A percentile compares a stretch with the other conserved stretches of the same genome.
Evolutionary conservation across 64 coral and sea anemone species (phyloP).

Genomic region (Stylophora pistillata): DNA sequence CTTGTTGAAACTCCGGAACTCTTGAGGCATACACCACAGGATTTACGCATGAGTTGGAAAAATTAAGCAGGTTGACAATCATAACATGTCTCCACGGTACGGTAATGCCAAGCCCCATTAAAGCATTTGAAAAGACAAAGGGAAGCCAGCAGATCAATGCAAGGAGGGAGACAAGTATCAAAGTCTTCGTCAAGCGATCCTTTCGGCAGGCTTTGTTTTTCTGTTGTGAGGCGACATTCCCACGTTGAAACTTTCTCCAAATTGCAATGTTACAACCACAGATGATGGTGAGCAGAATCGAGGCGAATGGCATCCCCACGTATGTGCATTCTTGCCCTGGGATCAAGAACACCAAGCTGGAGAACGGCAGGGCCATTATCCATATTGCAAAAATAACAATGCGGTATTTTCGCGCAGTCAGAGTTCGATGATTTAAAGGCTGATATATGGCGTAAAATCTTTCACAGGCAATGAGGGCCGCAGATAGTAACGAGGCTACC

Average conservation of each 20-base stretch:
- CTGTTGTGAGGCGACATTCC: neutral
- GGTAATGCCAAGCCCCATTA: neutral
- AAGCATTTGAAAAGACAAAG: neutral
- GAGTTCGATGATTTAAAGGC: neutral
- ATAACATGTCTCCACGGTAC: neutral
- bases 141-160: neutral
- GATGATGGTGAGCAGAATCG: neutral
- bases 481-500: neutral
- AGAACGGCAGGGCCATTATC: neutral
- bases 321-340: neutral
- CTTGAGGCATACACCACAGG: neutral
- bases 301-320: neutral
- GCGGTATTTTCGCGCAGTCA: neutral
- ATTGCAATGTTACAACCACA: constrained; percentile 3
- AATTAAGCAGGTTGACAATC: neutral
- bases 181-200: neutral
- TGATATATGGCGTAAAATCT: constrained; percentile 3
- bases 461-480: neutral
- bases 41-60: neutral
- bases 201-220: neutral
- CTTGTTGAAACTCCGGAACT: neutral
- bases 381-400: neutral
- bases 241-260: constrained; percentile 6
- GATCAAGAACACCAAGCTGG: neutral
- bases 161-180: neutral